Evolutionary conservation across 2,797 vertebrate genomes (phyloP).

Genomic region (Chelmon rostratus): DNA sequence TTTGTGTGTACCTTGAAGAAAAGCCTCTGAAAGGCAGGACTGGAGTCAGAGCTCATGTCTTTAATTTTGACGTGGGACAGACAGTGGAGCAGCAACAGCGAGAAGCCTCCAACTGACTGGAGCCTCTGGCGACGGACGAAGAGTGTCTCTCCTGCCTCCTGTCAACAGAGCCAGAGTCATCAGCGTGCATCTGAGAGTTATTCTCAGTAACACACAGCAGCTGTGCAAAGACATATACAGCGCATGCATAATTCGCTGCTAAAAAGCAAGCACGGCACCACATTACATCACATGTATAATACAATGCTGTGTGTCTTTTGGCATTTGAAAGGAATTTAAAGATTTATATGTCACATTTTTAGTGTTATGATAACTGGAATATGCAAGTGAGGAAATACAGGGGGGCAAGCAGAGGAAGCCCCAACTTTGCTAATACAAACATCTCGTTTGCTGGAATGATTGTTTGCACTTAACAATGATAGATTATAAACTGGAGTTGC

Average conservation of each 20-base stretch:
- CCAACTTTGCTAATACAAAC: background rate
- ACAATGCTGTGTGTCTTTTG: background rate
- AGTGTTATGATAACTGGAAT: background rate
- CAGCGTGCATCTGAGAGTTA: background rate
- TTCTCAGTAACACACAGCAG: background rate
- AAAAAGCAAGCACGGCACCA: background rate
- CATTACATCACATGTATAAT: background rate
- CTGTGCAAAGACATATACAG: background rate
- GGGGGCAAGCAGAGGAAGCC: no score
- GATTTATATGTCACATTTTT: background rate
- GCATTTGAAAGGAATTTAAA: background rate
- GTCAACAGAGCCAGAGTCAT: constrained; percentile 24
- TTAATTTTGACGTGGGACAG: constrained; percentile 85
- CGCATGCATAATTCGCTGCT: background rate
- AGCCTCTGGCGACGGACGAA: constrained; percentile 88
- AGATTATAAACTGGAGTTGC: no score
- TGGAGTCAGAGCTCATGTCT: constrained; percentile 82
- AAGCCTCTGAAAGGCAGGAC: constrained; percentile 84
- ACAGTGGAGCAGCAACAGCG: constrained; percentile 90
- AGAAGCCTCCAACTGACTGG: constrained; percentile 87
- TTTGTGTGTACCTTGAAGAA: constrained; percentile 88
- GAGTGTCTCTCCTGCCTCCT: constrained; percentile 85
- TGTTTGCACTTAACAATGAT: background rate
- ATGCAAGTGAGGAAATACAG: background rate
- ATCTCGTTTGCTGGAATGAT: background rate